These are phyloP conservation scores for Apotomis turbidana DNA, from an alignment of 2,888 invertebrate genomes.

Conservation along the genomic window DNA sequence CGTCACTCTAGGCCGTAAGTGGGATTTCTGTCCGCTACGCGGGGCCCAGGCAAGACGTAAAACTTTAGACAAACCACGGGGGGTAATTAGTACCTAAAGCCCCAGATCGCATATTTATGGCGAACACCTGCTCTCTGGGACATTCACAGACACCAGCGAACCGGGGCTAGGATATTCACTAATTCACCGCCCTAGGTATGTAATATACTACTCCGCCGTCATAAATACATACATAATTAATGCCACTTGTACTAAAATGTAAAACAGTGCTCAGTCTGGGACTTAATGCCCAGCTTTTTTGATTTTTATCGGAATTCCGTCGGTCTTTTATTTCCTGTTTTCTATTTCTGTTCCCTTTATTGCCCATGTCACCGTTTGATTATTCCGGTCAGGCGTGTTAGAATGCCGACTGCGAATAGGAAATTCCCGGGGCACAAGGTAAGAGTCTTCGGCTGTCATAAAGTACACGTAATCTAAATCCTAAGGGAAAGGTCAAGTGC, in stretches of 20 bases:
- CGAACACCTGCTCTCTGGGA: too few relatives aligned
- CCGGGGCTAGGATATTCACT: too few relatives aligned
- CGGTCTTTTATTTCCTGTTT: not conserved
- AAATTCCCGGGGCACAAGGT: constrained; percentile 27
- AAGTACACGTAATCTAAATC: constrained; percentile 32
- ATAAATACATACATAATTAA: too few relatives aligned
- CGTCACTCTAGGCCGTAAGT: too few relatives aligned
- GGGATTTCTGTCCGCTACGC: too few relatives aligned
- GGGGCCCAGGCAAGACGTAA: too few relatives aligned
- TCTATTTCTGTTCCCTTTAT: constrained; percentile 20
- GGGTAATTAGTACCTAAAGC: too few relatives aligned
- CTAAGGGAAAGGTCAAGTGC: constrained; percentile 21
- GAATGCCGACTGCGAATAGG: constrained; percentile 21
- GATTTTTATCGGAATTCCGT: not conserved
- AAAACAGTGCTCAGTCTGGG: not conserved
- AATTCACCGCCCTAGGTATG: too few relatives aligned
- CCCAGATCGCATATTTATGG: too few relatives aligned
- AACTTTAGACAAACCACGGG: too few relatives aligned
- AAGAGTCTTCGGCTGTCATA: constrained; percentile 23
- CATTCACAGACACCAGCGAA: too few relatives aligned
- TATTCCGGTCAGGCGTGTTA: constrained; percentile 35
- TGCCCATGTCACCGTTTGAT: constrained; percentile 19
- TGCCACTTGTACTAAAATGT: not conserved
- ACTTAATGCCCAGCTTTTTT: not conserved
- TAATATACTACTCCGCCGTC: too few relatives aligned